phyloP scores from a whole-genome alignment of 1,140 invertebrate species.

The Zaprionus vittiger region DNA sequence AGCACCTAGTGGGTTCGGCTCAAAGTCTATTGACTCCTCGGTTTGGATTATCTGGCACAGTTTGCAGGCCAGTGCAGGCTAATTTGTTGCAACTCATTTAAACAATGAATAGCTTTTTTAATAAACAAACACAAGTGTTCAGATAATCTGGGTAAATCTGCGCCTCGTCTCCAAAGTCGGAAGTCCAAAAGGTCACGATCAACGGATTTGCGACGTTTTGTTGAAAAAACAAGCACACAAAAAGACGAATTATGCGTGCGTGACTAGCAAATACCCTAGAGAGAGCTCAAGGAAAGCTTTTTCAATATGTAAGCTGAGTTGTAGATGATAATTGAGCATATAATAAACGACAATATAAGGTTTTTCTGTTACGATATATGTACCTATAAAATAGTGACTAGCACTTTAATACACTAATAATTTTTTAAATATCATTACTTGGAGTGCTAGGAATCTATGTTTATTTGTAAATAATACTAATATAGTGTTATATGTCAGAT shows the following conservation, averaged over 20 bases:
- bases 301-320: too few species aligned
- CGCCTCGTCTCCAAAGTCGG: constrained; percentile 16
- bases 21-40: constrained; percentile 35
- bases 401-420: too few species aligned
- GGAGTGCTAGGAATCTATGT: too few species aligned
- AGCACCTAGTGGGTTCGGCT: constrained; percentile 22
- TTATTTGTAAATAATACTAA: too few species aligned
- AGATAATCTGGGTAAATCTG: constrained; percentile 2
- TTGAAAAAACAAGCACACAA: not conserved
- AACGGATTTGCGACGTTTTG: constrained; percentile 17
- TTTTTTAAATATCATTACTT: too few species aligned
- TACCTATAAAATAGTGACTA: too few species aligned
- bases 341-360: too few species aligned
- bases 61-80: not conserved
- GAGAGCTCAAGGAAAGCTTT: not conserved
- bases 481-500: too few species aligned
- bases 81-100: not conserved
- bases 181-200: constrained; percentile 31
- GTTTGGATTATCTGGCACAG: constrained; percentile 1
- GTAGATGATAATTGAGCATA: too few species aligned
- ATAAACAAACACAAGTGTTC: not conserved
- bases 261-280: not conserved
- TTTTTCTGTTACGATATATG: too few species aligned
- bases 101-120: not conserved
- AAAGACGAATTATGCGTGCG: not conserved